Evolutionary conservation across 2,888 invertebrate genomes (phyloP).

Genomic region (Dioctria rufipes): DNA sequence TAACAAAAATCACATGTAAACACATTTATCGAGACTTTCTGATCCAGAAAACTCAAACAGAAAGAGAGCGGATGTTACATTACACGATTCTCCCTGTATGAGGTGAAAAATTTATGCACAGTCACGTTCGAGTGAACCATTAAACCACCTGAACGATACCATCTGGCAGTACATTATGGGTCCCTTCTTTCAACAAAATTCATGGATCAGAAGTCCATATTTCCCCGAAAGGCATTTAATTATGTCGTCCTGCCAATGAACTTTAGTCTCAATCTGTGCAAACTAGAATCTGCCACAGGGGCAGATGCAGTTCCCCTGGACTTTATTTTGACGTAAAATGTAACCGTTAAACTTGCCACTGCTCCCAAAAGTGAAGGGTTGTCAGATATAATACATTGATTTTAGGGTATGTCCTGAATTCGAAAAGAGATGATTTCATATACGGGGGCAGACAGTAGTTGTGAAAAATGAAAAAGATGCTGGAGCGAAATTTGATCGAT

Average conservation of each 20-base stretch:
- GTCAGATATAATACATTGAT: slow-evolving; percentile 51
- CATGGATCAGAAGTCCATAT: slow-evolving; percentile 52
- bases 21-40: slow-evolving; percentile 6
- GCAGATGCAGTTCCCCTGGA: slow-evolving; percentile 31
- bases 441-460: neutral
- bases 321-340: slow-evolving; percentile 50
- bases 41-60: slow-evolving; percentile 27
- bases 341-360: slow-evolving; percentile 49
- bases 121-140: slow-evolving; percentile 52
- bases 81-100: slow-evolving; percentile 9
- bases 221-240: slow-evolving; percentile 51
- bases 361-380: slow-evolving; percentile 39
- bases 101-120: slow-evolving; percentile 46
- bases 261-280: slow-evolving; percentile 36
- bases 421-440: slow-evolving; percentile 7
- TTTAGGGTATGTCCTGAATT: slow-evolving; percentile 34
- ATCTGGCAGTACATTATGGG: slow-evolving; percentile 29
- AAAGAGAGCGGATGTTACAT: slow-evolving; percentile 1
- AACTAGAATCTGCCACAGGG: slow-evolving; percentile 26
- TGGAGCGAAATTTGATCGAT: slow-evolving; percentile 36
- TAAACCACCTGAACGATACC: slow-evolving; percentile 50
- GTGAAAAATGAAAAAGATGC: slow-evolving; percentile 43
- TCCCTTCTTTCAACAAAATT: slow-evolving; percentile 47
- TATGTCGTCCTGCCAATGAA: slow-evolving; percentile 39
- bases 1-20: neutral